Percentiles rank a stretch among this genome's conserved stretches.
Conservation (phyloP, 2,888 invertebrate species). For the Amblyteles armatorius region DNA sequence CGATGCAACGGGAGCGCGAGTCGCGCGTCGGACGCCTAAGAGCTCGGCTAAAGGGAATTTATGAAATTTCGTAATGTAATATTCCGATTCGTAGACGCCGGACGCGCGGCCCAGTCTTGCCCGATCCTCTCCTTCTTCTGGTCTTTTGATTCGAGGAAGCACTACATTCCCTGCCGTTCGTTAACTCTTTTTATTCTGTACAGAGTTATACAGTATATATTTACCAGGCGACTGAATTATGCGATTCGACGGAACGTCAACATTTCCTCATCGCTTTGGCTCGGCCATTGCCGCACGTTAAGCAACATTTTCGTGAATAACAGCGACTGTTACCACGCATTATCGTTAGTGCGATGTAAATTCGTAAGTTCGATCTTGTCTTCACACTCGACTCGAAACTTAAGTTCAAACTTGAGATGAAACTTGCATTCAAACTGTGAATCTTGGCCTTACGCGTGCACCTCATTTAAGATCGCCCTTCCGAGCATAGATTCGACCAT, state of each 20-base stretch:
- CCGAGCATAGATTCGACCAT: not conserved
- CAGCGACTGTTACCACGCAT: not conserved
- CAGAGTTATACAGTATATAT: not conserved
- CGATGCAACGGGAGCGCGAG: constrained; percentile 64
- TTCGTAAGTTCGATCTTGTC: not conserved
- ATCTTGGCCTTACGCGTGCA: not conserved
- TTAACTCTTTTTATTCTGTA: constrained; percentile 19
- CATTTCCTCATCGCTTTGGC: not conserved
- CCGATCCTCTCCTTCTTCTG: constrained; percentile 46
- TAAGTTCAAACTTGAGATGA: not conserved
- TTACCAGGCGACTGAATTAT: constrained; percentile 15
- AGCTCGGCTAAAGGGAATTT: constrained; percentile 83
- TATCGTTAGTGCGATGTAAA: not conserved
- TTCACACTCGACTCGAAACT: not conserved
- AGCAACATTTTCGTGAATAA: constrained; percentile 1
- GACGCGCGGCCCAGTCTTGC: constrained; percentile 49
- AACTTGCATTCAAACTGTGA: not conserved
- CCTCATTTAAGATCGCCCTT: not conserved
- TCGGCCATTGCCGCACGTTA: not conserved
- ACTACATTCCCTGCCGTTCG: not conserved
- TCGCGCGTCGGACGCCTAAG: constrained; percentile 77
- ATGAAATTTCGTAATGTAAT: constrained; percentile 84
- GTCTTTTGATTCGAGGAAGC: constrained; percentile 6
- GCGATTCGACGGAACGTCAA: constrained; percentile 4
- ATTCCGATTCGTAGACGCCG: constrained; percentile 81